Conservation (phyloP, 2,113 vertebrate species). For the Reinhardtius hippoglossoides region DNA sequence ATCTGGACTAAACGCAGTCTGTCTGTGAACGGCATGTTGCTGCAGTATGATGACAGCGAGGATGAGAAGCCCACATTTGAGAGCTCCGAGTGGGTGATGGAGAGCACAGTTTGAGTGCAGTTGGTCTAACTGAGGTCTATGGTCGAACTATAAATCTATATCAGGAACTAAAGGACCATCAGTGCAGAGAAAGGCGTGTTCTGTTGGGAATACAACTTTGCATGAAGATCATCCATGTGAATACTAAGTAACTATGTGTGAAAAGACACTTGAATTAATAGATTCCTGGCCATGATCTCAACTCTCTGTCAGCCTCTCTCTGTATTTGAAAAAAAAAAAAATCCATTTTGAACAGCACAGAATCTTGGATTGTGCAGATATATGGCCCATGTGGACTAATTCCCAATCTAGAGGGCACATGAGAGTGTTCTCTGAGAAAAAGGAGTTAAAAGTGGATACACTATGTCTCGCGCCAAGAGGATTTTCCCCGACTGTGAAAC, state of each 20-base stretch:
- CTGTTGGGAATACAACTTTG: conserved; percentile 46
- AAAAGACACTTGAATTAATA: conserved; percentile 45
- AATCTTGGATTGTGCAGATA: conserved; percentile 39
- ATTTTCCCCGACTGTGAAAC: conserved; percentile 54
- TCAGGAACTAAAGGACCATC: conserved; percentile 70
- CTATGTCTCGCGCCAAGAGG: conserved; percentile 61
- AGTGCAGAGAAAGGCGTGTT: conserved; percentile 57
- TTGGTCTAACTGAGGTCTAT: conserved; percentile 78
- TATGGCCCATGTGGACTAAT: conserved; percentile 49
- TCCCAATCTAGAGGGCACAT: conserved; percentile 42
- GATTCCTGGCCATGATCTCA: conserved; percentile 60
- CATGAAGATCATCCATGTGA: conserved; percentile 78
- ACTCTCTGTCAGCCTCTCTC: conserved; percentile 55
- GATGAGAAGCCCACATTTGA: conserved; percentile 88
- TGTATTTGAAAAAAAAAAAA: conserved; percentile 50
- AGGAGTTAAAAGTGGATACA: conserved; percentile 57
- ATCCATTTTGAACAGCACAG: conserved; percentile 40
- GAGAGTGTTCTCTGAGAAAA: conserved; percentile 40
- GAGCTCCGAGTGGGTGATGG: conserved; percentile 98
- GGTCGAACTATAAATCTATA: conserved; percentile 84
- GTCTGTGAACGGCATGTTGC: conserved; percentile 95
- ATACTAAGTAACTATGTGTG: conserved; percentile 64
- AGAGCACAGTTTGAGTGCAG: conserved; percentile 91
- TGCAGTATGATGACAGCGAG: conserved; percentile 91
- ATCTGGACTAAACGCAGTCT: conserved; percentile 99